Evolutionary conservation across 2,113 vertebrate genomes (phyloP).

Genomic region (Lampris megalopsis): DNA sequence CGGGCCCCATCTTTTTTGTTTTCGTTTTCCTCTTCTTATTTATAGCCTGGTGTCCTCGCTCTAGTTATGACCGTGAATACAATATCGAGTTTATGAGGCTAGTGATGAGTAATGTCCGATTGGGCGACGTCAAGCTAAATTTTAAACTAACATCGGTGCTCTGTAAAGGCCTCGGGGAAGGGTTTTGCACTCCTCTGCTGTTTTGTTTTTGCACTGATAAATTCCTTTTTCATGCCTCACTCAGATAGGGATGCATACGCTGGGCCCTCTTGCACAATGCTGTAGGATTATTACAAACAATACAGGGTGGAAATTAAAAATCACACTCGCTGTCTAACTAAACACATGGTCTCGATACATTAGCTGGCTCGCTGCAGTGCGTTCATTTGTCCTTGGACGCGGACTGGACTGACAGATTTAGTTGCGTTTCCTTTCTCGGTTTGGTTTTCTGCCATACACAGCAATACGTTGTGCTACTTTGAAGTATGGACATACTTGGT

Average conservation of each 20-base stretch:
- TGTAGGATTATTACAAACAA: background rate
- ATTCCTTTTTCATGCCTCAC: background rate
- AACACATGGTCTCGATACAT: too few relatives aligned
- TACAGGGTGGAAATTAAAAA: background rate
- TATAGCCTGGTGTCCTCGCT: background rate
- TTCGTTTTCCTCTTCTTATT: background rate
- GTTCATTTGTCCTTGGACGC: too few relatives aligned
- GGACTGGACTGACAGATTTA: too few relatives aligned
- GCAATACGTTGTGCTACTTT: too few relatives aligned
- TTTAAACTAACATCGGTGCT: background rate
- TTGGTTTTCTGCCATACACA: too few relatives aligned
- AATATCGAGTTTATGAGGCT: background rate
- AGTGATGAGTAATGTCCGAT: background rate
- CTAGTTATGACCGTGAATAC: background rate
- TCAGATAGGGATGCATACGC: background rate
- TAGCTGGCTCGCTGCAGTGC: too few relatives aligned
- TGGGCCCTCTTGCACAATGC: background rate
- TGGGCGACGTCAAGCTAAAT: background rate
- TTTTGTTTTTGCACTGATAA: background rate
- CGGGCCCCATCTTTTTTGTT: background rate
- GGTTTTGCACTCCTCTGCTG: background rate
- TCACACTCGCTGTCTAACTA: background rate
- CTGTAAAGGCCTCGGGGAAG: background rate
- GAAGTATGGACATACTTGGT: too few relatives aligned
- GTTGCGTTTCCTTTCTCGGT: too few relatives aligned